Base-by-base conservation (phyloP, 1,140 invertebrate genomes). In the Euwallacea similis region DNA sequence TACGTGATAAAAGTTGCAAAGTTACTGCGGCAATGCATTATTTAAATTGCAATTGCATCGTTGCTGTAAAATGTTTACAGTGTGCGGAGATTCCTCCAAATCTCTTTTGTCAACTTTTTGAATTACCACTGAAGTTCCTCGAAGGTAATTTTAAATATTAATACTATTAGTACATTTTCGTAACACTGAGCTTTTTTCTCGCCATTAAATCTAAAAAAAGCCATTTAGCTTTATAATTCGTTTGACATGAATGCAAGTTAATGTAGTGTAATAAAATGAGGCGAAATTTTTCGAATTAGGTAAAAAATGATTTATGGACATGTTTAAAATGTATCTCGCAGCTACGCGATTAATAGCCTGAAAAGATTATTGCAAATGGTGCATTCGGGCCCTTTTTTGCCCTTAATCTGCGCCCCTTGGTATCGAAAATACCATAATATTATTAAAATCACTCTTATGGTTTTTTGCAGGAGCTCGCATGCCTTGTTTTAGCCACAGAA, bases 211-310 rank as follows among this genome's bases (percentile, higher is more conserved):
- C 42, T 60, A 10, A 10, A 60, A 60, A 60, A 50, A 50, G 21
- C 58, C 58, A 60, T 60, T 60, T 60, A 60, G 58, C 58, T 42
- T 60, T 33, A 60, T 60, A 60, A 60, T 60, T 60, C 33, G 9
- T 42, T 60, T 60, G 58, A 60, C 58, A 42, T 60, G 58, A 60
- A 60, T 60, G 41, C 58, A 33, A 42, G 58, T 60, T 60, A 60
- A 60, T 60, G 58, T 60, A 60, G 58, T 60, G 58, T 60, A 60
- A 60, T 60, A 60, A 16, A 60, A 60, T 60, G 58, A 13, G 58
- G 58, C 10, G 16, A 60, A 60, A 60, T 42, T 60, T 60, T 60
- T 60, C 21, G 58, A 60, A 60, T 60, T 60, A 60, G 42, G 58
- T 41, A 42, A 42, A 60, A 60, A 41, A 60, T 60, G 58, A 60